Percentiles rank a stretch among this genome's conserved stretches.
Evolutionary conservation across 2,888 invertebrate genomes (phyloP).

Genomic region (Clusia tigrina): DNA sequence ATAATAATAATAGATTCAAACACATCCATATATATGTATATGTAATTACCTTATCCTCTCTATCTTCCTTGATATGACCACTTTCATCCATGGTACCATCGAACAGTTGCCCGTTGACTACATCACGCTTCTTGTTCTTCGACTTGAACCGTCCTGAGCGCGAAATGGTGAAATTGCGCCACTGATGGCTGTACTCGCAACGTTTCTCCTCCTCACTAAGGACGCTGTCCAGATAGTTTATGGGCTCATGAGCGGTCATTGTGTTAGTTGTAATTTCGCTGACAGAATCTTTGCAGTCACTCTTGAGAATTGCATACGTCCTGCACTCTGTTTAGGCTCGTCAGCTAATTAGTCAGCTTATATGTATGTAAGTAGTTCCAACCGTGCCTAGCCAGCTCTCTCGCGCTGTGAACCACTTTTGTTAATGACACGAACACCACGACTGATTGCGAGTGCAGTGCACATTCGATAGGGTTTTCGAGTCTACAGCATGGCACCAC

Average conservation of each 20-base stretch:
- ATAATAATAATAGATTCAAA: background rate
- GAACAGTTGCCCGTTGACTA: slow-evolving; percentile 67
- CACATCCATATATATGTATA: slow-evolving; percentile 27
- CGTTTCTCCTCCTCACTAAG: slow-evolving; percentile 61
- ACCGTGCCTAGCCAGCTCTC: no score
- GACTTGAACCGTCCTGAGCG: slow-evolving; percentile 70
- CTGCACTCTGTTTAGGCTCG: background rate
- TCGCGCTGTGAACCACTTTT: slow-evolving; percentile 9
- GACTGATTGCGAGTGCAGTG: slow-evolving; percentile 24
- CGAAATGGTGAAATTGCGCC: slow-evolving; percentile 67
- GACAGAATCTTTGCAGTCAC: no score
- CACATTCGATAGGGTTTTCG: background rate
- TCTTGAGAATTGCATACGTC: background rate
- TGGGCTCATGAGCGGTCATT: slow-evolving; percentile 56
- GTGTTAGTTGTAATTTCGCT: slow-evolving; percentile 43
- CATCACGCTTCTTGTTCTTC: slow-evolving; percentile 67
- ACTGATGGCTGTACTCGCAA: slow-evolving; percentile 60
- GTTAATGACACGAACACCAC: slow-evolving; percentile 28
- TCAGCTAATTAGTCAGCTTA: background rate
- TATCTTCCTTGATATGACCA: slow-evolving; percentile 17
- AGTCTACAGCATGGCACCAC: background rate
- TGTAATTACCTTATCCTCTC: slow-evolving; percentile 32
- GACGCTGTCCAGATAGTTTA: slow-evolving; percentile 61
- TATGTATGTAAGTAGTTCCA: no score
- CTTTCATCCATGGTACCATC: slow-evolving; percentile 48